Evolutionary conservation across 2,888 invertebrate genomes (phyloP), one percentile per base, ranked within the genome.

Genomic region (Noctua janthina): DNA sequence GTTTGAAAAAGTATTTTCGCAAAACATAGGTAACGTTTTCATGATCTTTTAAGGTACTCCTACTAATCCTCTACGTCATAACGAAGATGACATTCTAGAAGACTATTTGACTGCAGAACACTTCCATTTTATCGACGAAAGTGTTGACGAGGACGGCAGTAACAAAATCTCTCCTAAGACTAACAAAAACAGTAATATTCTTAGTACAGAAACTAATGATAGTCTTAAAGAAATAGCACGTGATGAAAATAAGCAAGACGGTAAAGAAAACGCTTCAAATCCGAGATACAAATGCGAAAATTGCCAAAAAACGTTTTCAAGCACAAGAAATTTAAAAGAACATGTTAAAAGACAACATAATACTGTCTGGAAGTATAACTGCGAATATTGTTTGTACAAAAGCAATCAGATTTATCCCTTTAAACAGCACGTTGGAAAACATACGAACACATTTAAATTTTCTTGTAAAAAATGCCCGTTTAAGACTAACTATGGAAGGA

Each of bases 71-170:
- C 7, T 7, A 10, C 8, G 0, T 46, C 7, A 43, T 13, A 59
- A 56, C 13, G 51, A 71, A 51, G 46, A 29, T n/a, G 39, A 0
- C 4, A 10, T 35, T 6, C 59, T 62, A 67, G 64, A 73, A 15
- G 79, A 85, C 0, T 64, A 35, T 66, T 6, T 69, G 2, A 13
- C 64, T 17, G 82, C 39, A 11, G 73, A 82, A 0, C 49, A 82
- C 15, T 79, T 82, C 8, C n/a, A 79, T 59, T 59, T 82, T 29
- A 73, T 84, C 1, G 82, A 82, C 56, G 69, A 81, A 5, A 39
- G 39, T 46, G n/a, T 39, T 0, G 13, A 51, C 7, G 23, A 43
- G 1, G 51, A 67, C 1, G 11, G 54, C 4, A 51, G 8, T 20
- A 35, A 46, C 13, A 7, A 68, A 68, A 39, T 54, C 39, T 39